phyloP scores from a whole-genome alignment of 2,888 invertebrate species.

The Pristionchus mayeri region DNA sequence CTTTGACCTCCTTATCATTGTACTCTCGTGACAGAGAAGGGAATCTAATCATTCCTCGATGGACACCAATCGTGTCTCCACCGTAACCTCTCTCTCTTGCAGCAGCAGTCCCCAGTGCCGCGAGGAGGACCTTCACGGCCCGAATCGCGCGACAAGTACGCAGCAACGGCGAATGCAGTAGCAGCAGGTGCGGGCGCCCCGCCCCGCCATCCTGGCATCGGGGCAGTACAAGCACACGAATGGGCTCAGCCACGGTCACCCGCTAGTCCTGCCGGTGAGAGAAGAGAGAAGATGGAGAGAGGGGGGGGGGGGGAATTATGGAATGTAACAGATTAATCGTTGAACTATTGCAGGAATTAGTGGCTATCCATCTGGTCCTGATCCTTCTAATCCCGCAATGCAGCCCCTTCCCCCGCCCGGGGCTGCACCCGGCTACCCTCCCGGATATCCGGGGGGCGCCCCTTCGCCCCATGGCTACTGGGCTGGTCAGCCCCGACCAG shows the following conservation, averaged over 20 bases:
- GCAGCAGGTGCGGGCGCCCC: slow-evolving; percentile 52
- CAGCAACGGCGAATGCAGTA: slow-evolving; percentile 57
- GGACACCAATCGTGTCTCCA: not conserved
- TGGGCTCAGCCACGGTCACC: slow-evolving; percentile 48
- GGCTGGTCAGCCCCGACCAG: slow-evolving; percentile 33
- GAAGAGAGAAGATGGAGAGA: too few species aligned
- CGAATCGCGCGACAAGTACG: slow-evolving; percentile 53
- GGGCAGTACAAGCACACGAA: slow-evolving; percentile 47
- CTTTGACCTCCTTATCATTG: slow-evolving; percentile 11
- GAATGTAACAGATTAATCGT: too few species aligned
- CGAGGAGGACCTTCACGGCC: slow-evolving; percentile 38
- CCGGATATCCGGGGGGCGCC: not conserved
- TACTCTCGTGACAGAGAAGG: not conserved
- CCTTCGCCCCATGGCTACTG: slow-evolving; percentile 31
- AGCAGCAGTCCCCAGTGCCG: slow-evolving; percentile 49
- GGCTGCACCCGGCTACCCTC: slow-evolving; percentile 13
- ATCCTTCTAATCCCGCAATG: not conserved
- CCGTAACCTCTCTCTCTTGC: slow-evolving; percentile 16
- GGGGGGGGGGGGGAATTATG: too few species aligned
- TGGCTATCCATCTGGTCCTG: not conserved
- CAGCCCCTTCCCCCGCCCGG: not conserved
- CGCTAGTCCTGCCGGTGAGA: slow-evolving; percentile 25
- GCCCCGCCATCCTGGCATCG: not conserved
- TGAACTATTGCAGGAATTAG: not conserved
- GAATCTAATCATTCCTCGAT: not conserved